Evolutionary conservation across 1,140 invertebrate genomes (phyloP).

Genomic region (Lepidurus arcticus): DNA sequence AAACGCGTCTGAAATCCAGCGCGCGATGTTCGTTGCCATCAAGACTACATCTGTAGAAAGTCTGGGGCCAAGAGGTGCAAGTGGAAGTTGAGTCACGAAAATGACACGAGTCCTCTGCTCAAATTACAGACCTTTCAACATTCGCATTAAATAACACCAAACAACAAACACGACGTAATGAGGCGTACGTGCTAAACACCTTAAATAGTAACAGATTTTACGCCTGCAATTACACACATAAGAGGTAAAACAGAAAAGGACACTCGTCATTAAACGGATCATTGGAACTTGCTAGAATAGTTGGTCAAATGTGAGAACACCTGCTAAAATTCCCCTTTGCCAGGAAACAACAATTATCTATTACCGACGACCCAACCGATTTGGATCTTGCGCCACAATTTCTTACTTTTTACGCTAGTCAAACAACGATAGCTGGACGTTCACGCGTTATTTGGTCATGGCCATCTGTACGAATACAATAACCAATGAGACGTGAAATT

Average conservation of each 20-base stretch:
- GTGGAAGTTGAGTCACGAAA: background rate
- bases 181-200: background rate
- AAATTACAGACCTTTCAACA: background rate
- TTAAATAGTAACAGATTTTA: background rate
- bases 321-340: no score
- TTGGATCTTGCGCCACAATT: background rate
- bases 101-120: background rate
- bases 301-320: no score
- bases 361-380: no score
- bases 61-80: background rate
- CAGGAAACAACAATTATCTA: no score
- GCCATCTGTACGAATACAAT: background rate
- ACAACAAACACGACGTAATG: background rate
- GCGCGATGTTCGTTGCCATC: background rate
- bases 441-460: constrained; percentile 11
- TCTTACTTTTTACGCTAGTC: background rate
- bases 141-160: background rate
- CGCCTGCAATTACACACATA: no score
- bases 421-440: background rate
- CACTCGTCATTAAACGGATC: no score
- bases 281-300: no score
- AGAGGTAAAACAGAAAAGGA: no score
- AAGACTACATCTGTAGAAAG: background rate
- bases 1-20: background rate
- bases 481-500: background rate